These are phyloP conservation scores for Archips crataeganus DNA, from an alignment of 2,888 invertebrate species.

Conservation along the genomic window DNA sequence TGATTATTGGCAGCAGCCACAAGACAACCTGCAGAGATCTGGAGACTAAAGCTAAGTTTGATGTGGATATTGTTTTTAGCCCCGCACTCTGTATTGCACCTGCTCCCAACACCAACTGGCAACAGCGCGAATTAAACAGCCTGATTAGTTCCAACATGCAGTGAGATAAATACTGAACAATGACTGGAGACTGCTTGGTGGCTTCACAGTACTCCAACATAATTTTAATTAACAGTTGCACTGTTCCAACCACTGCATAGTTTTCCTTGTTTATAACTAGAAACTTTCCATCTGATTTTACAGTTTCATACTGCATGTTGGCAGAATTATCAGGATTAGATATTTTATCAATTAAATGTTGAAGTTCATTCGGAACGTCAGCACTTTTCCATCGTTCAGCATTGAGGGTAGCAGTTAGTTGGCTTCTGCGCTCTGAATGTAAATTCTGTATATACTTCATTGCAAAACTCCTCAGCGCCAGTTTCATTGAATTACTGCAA, in stretches of 20 bases:
- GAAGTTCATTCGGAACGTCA: conserved; percentile 96
- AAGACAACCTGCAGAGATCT: conserved; percentile 93
- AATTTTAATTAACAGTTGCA: conserved; percentile 94
- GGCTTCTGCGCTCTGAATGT: conserved; percentile 94
- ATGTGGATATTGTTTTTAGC: conserved; percentile 96
- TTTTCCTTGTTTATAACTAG: conserved; percentile 89
- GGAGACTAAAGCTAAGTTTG: conserved; percentile 95
- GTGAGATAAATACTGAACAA: conserved; percentile 92
- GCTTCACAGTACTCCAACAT: conserved; percentile 96
- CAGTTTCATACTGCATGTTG: conserved; percentile 65
- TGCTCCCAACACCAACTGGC: conserved; percentile 97
- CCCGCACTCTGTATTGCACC: conserved; percentile 98
- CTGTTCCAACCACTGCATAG: conserved; percentile 92
- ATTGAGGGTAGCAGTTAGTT: conserved; percentile 94
- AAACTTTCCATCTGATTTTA: conserved; percentile 82
- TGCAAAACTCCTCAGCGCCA: conserved; percentile 94
- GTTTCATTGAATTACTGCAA: conserved; percentile 91
- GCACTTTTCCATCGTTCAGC: conserved; percentile 97
- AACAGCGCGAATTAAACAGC: conserved; percentile 94
- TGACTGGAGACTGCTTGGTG: conserved; percentile 90
- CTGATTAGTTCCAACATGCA: conserved; percentile 95
- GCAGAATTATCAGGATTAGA: conserved; percentile 82
- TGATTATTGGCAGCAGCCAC: conserved; percentile 91
- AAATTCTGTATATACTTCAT: conserved; percentile 96
- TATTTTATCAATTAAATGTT: conserved; percentile 92